These are phyloP conservation scores for Oreochromis spilurus DNA, from an alignment of 2,113 vertebrate species.

Conservation along the genomic window DNA sequence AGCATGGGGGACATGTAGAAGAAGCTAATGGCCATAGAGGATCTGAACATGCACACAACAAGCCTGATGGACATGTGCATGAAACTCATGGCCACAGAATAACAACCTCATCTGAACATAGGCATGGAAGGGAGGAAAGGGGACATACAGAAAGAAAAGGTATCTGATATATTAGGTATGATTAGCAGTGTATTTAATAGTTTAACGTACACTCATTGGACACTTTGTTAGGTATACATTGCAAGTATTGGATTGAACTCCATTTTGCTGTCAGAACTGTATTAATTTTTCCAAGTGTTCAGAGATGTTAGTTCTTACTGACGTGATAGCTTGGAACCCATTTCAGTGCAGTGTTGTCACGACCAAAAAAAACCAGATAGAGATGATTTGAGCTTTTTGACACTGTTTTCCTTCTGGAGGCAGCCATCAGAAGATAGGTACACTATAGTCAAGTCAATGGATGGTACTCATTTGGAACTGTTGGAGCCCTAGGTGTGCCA, in stretches of 20 bases:
- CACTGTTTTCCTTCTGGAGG: background rate
- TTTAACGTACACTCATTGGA: background rate
- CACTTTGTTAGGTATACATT: background rate
- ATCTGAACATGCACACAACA: background rate
- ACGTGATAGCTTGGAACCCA: background rate
- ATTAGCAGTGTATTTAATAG: background rate
- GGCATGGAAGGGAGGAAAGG: background rate
- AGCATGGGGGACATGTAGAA: fast-evolving
- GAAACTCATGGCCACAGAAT: background rate
- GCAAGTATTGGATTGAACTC: background rate
- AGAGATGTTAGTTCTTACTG: background rate
- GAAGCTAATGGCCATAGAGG: background rate
- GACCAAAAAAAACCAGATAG: background rate
- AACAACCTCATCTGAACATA: background rate
- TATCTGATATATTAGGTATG: background rate
- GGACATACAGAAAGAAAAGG: background rate
- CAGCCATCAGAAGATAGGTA: background rate
- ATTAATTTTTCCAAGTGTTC: background rate
- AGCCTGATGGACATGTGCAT: background rate
- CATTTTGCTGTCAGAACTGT: background rate
- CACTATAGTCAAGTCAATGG: background rate
- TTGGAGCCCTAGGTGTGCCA: background rate
- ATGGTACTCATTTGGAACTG: background rate
- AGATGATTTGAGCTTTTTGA: background rate
- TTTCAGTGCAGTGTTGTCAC: background rate